Evolutionary conservation across 2,797 vertebrate species (phyloP), one percentile per base, ranked within the genome.

Genomic region (Geotrypetes seraphini): DNA sequence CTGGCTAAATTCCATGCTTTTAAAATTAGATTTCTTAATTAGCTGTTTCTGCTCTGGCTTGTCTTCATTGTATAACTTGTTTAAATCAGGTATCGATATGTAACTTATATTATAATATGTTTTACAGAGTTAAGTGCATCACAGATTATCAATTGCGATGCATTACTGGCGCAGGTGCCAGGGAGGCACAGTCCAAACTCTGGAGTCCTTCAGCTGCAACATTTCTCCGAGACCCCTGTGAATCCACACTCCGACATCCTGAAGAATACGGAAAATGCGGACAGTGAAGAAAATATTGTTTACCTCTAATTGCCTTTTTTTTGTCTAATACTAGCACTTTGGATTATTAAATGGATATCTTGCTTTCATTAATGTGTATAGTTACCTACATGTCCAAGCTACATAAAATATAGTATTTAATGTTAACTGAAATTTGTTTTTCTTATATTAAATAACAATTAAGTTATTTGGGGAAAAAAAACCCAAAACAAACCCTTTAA

Each of bases 261-360:
- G 57, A 57, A 78, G 59, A 78, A 87, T 6, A 66, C 57, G 2
- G 80, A 85, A 66, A 60, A 57, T 19, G 69, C 60, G 47, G 75
- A 74, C 3, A 63, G 48, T 4, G 90, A 95, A 45, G 76, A 85
- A 47, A 73, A 72, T 16, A 74, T 81, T 52, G 72, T 84, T 69
- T 83, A 83, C 70, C 77, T 84, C 39, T 85, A 60, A 78, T 33
- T 8, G 25, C 31, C 12, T 35, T 22, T 43, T 10, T 52, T 7
- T 1, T 28, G 49, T 57, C 30, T 37, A 17, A 34, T 30, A 34
- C 26, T 56, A 60, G 53, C 61, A 69, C 63, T 69, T 69, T 24
- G 7, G 25, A 28, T n/a, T 48, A 49, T 31, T 26, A 7, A 32
- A n/a, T 17, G 26, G 10, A n/a, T 44, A 7, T 43, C 33, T 29